Evolutionary conservation across 2,888 invertebrate genomes (phyloP).

Genomic region (Criorhina ranunculi): DNA sequence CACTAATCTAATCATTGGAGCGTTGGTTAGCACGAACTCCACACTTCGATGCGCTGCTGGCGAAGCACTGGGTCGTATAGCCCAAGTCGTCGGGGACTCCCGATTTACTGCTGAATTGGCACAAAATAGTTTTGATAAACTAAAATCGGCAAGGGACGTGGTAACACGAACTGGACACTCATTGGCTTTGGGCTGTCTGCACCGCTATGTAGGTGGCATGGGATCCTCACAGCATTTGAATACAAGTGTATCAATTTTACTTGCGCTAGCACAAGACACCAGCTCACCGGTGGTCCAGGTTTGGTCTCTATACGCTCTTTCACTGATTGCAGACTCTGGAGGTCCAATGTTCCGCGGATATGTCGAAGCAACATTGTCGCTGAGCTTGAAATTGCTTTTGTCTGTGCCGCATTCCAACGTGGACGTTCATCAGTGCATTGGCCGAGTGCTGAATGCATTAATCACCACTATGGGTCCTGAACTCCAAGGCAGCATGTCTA

Average conservation of each 20-base stretch:
- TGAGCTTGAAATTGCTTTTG: conserved; percentile 94
- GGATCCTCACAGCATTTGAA: conserved; percentile 97
- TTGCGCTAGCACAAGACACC: conserved; percentile 97
- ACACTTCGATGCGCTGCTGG: conserved; percentile 97
- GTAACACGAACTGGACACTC: conserved; percentile 94
- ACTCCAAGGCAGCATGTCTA: conserved; percentile 92
- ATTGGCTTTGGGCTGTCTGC: conserved; percentile 97
- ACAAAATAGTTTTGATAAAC: conserved; percentile 94
- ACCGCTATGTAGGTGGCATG: conserved; percentile 97
- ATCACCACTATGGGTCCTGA: conserved; percentile 99
- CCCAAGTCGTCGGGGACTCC: conserved; percentile 94
- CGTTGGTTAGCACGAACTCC: conserved; percentile 90
- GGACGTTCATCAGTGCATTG: conserved; percentile 96
- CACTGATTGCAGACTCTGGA: conserved; percentile 98
- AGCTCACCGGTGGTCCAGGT: conserved; percentile 98
- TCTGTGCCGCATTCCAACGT: conserved; percentile 95
- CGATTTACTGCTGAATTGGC: conserved; percentile 95
- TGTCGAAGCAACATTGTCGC: conserved; percentile 96
- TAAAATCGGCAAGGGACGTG: conserved; percentile 94
- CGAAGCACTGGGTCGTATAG: conserved; percentile 96
- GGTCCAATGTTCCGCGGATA: conserved; percentile 99
- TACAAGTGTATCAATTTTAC: conserved; percentile 96
- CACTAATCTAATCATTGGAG: conserved; percentile 91
- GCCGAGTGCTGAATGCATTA: conserved; percentile 95
- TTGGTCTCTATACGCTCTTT: conserved; percentile 98